Conservation (phyloP, 2,113 vertebrate species). For the Malurus alboscapulatus region DNA sequence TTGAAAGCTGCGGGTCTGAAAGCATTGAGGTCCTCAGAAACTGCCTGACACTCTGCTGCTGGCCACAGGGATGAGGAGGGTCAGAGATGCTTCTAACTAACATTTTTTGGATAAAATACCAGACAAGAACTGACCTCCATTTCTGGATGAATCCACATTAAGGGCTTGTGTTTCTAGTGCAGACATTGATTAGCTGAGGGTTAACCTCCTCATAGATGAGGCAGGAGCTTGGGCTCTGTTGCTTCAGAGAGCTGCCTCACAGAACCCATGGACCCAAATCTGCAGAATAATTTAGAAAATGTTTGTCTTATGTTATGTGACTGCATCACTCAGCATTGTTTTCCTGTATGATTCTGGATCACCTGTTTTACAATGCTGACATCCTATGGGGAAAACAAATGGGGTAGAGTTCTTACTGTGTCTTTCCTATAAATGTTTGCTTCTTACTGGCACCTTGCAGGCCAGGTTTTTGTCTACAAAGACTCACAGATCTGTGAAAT, state of each 20-base stretch:
- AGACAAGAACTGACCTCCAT: neutral
- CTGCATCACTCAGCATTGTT: neutral
- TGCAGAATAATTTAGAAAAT: neutral
- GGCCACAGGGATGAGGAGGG: neutral
- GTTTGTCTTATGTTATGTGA: neutral
- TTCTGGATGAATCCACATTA: neutral
- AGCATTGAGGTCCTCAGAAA: neutral
- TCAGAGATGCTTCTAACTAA: neutral
- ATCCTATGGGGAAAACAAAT: neutral
- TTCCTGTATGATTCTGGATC: neutral
- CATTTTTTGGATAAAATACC: neutral
- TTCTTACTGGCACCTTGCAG: neutral
- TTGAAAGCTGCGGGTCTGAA: neutral
- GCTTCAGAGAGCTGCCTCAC: neutral
- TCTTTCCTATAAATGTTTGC: neutral
- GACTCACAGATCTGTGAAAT: neutral
- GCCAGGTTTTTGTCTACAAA: neutral
- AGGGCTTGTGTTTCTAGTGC: neutral
- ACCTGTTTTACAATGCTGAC: rapidly evolving
- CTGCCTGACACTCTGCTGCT: neutral
- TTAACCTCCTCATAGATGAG: neutral
- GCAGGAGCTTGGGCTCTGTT: neutral
- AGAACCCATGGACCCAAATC: neutral
- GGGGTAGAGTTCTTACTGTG: neutral
- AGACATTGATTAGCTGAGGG: neutral